Percentiles rank a stretch among this genome's conserved stretches.
Conservation (phyloP, 2,888 invertebrate species). For the Mellilla xanthometata region DNA sequence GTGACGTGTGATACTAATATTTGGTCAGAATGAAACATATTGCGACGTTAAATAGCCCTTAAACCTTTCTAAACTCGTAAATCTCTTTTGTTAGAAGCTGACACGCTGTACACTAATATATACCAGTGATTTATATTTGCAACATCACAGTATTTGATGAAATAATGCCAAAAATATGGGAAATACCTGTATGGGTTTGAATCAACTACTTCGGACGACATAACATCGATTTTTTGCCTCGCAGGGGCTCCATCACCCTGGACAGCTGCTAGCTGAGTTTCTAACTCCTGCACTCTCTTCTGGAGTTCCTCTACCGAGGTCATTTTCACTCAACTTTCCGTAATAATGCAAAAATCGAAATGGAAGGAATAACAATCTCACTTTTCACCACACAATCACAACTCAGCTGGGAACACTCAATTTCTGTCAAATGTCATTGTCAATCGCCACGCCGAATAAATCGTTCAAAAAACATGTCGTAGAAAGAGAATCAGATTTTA, state of each 20-base stretch:
- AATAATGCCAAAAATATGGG: neutral
- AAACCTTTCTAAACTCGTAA: neutral
- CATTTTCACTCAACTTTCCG: constrained; percentile 69
- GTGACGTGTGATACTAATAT: neutral
- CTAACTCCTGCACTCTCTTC: constrained; percentile 84
- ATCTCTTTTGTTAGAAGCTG: neutral
- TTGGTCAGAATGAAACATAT: constrained; percentile 4
- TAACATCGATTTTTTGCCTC: constrained; percentile 91
- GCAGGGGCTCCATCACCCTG: constrained; percentile 62
- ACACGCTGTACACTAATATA: neutral
- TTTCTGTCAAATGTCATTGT: neutral
- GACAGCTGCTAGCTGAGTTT: constrained; percentile 82
- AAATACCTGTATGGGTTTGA: constrained; percentile 97
- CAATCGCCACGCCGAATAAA: neutral
- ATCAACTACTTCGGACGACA: constrained; percentile 98
- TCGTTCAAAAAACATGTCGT: too few relatives aligned
- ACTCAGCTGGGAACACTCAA: constrained; percentile 1
- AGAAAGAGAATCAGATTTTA: too few relatives aligned
- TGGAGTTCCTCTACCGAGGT: constrained; percentile 83
- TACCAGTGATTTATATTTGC: neutral
- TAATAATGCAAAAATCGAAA: constrained; percentile 1
- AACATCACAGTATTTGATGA: too few relatives aligned
- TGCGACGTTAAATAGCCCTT: neutral
- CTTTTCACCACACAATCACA: neutral
- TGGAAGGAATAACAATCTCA: neutral